Evolutionary conservation across 1,140 invertebrate genomes (phyloP).

Genomic region (Heterodera schachtii): DNA sequence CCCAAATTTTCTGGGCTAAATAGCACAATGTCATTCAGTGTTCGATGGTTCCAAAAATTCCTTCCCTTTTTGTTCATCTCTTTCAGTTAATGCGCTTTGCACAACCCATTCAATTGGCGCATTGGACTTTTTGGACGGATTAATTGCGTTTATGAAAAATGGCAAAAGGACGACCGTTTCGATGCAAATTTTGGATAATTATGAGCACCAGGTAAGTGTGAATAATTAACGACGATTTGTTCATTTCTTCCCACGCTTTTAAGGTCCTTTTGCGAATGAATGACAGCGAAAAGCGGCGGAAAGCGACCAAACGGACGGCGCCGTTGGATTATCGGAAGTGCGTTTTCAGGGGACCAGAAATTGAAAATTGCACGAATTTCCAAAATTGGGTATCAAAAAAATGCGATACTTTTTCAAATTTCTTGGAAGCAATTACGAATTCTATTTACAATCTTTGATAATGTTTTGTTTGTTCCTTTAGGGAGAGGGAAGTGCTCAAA

Average conservation of each 20-base stretch:
- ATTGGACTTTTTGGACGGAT: not conserved
- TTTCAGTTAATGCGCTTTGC: not conserved
- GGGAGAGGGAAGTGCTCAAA: not conserved
- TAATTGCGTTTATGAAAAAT: conserved; percentile 9
- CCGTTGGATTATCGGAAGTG: not conserved
- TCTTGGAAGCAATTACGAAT: not conserved
- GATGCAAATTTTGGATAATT: not conserved
- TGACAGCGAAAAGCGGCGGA: not conserved
- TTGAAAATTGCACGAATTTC: too few relatives aligned
- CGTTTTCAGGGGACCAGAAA: not conserved
- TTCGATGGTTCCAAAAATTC: too few relatives aligned
- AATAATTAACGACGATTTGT: not conserved
- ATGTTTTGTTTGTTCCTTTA: not conserved
- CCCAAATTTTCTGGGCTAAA: too few relatives aligned
- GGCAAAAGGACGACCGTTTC: not conserved
- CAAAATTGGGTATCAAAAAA: not conserved
- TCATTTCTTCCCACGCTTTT: not conserved
- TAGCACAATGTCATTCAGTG: too few relatives aligned
- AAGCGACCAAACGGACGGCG: not conserved
- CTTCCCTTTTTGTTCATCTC: too few relatives aligned
- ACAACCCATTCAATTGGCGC: not conserved
- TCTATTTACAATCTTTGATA: too few relatives aligned
- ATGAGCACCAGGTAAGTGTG: not conserved
- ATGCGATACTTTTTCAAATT: not conserved
- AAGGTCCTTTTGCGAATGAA: not conserved